These are phyloP conservation scores for Chrysaora quinquecirrha DNA, from an alignment of 30 jellyfish, hydroid and myxozoan species.

Conservation along the genomic window DNA sequence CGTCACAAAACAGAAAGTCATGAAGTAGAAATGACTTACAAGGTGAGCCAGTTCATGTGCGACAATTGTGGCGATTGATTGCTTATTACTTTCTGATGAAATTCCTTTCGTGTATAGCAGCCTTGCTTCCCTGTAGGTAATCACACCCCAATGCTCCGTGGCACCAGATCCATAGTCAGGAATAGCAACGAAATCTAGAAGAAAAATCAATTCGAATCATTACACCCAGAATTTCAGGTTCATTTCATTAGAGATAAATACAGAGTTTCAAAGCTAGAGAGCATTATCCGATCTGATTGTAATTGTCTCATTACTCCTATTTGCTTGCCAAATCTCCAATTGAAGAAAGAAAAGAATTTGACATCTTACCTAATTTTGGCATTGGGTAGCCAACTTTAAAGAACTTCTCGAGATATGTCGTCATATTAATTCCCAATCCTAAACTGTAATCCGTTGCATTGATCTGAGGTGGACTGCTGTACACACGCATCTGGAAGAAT, in stretches of 20 bases:
- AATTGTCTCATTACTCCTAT: no score
- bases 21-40: conserved; percentile 65
- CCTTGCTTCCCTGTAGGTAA: conserved; percentile 92
- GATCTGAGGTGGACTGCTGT: conserved; percentile 81
- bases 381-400: conserved; percentile 78
- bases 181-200: conserved; percentile 80
- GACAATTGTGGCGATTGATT: conserved; percentile 76
- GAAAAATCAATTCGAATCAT: no score
- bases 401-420: conserved; percentile 79
- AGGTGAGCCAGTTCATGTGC: conserved; percentile 94
- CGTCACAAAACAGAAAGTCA: no score
- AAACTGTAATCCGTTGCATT: conserved; percentile 72
- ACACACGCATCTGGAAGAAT: conserved; percentile 66
- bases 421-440: conserved; percentile 68
- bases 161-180: conserved; percentile 99
- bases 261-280: no score
- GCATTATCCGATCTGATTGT: no score
- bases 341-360: no score
- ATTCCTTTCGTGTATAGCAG: conserved; percentile 82
- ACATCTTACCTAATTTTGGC: conserved; percentile 96
- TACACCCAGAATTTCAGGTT: no score
- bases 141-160: conserved; percentile 97
- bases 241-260: no score
- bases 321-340: no score
- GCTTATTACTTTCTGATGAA: conserved; percentile 75